Conservation (phyloP, 2,113 vertebrate genomes). For the Sus scrofa region DNA sequence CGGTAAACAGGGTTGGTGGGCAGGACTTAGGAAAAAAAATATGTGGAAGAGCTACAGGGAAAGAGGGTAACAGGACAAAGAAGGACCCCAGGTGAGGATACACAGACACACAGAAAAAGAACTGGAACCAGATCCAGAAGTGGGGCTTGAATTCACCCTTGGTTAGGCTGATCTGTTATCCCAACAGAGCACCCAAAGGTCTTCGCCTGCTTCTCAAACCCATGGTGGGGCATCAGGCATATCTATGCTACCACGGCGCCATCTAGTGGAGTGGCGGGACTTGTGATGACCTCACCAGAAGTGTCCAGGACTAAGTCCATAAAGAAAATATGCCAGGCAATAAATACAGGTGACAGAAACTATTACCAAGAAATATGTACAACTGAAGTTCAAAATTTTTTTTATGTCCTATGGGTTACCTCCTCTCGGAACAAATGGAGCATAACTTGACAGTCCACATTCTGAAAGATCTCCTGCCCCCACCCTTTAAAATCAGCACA, state of each 20-base stretch:
- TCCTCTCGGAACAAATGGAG: background rate
- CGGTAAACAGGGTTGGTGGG: background rate
- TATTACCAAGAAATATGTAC: background rate
- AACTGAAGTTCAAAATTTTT: background rate
- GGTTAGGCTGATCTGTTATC: background rate
- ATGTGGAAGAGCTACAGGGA: background rate
- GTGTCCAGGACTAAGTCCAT: background rate
- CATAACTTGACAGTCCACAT: background rate
- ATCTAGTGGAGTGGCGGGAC: constrained; percentile 78
- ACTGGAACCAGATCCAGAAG: background rate
- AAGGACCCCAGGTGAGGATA: background rate
- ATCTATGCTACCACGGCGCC: constrained; percentile 76
- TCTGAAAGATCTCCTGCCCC: background rate
- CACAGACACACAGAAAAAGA: background rate
- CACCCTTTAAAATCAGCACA: background rate
- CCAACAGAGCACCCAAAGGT: background rate
- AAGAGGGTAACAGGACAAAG: background rate
- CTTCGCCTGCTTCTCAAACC: background rate
- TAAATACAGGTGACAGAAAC: constrained; percentile 21
- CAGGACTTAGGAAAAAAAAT: background rate
- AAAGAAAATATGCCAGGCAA: background rate
- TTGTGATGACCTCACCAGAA: background rate
- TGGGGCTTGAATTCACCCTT: background rate
- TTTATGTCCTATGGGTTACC: background rate
- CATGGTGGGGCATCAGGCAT: background rate